These are phyloP conservation scores for Nestor notabilis DNA, from an alignment of 2,113 vertebrate genomes.

Conservation along the genomic window DNA sequence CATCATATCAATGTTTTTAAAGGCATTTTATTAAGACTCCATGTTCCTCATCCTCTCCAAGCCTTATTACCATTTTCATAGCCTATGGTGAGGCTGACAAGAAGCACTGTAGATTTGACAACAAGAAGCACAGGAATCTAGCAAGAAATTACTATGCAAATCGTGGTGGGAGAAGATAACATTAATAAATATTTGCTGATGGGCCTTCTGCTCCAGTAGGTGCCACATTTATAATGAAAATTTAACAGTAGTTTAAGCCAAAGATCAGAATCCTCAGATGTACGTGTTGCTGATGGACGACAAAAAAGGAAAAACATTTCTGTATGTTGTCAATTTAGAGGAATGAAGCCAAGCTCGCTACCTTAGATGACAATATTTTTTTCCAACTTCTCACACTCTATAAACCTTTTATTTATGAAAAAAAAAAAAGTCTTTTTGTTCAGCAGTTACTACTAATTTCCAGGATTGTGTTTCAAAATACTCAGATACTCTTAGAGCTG, in stretches of 20 bases:
- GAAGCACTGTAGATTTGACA: constrained; percentile 50
- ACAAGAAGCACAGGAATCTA: constrained; percentile 40
- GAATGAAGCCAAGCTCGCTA: background rate
- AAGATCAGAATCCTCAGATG: background rate
- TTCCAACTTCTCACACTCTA: background rate
- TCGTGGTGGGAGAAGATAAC: constrained; percentile 25
- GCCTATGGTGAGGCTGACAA: constrained; percentile 49
- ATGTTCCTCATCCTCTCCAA: background rate
- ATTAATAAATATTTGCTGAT: constrained; percentile 62
- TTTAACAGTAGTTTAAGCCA: background rate
- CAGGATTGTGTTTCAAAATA: background rate
- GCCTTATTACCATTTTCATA: constrained; percentile 57
- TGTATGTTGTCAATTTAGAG: background rate
- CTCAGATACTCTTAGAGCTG: background rate
- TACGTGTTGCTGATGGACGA: background rate
- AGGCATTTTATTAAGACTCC: constrained; percentile 43
- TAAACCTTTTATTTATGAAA: background rate
- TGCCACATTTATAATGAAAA: constrained; percentile 47
- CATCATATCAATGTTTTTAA: background rate
- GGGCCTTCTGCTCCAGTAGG: constrained; percentile 18
- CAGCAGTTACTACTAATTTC: background rate
- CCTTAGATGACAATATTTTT: background rate
- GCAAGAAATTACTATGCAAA: constrained; percentile 65
- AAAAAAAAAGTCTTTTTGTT: background rate
- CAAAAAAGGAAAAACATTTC: background rate